These are phyloP conservation scores for Toxonevra muliebris DNA, from an alignment of 2,888 invertebrate species.

Conservation along the genomic window DNA sequence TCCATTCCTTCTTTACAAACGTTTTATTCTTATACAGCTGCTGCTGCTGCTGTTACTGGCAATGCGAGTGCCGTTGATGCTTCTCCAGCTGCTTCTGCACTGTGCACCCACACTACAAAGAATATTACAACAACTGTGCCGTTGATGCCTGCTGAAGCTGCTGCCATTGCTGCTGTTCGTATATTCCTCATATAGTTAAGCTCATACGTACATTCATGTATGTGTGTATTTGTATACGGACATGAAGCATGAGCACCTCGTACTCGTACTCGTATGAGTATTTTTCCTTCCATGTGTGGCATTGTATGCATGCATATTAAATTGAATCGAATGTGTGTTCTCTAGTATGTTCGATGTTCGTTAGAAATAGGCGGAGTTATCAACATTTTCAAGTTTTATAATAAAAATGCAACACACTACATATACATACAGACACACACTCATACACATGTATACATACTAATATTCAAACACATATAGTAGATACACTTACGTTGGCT, in stretches of 20 bases:
- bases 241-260: neutral
- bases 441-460: neutral
- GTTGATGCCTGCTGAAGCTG: too few relatives aligned
- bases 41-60: slow-evolving; percentile 30
- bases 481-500: neutral
- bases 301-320: slow-evolving; percentile 61
- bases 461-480: slow-evolving; percentile 7
- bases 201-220: slow-evolving; percentile 25
- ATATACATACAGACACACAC: neutral
- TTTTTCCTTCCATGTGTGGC: slow-evolving; percentile 37
- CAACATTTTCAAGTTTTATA: slow-evolving; percentile 59
- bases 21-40: slow-evolving; percentile 4
- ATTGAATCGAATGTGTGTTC: slow-evolving; percentile 59
- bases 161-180: too few relatives aligned
- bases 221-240: slow-evolving; percentile 6
- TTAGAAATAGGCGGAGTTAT: slow-evolving; percentile 61
- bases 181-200: slow-evolving; percentile 7
- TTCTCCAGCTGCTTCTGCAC: too few relatives aligned
- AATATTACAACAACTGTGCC: too few relatives aligned
- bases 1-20: too few relatives aligned
- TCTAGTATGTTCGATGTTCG: slow-evolving; percentile 49
- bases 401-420: neutral
- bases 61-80: neutral
- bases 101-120: too few relatives aligned
- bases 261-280: slow-evolving; percentile 25